These are phyloP conservation scores for Acanthurus lineatus DNA, from an alignment of 2,797 vertebrate species.

Conservation along the genomic window DNA sequence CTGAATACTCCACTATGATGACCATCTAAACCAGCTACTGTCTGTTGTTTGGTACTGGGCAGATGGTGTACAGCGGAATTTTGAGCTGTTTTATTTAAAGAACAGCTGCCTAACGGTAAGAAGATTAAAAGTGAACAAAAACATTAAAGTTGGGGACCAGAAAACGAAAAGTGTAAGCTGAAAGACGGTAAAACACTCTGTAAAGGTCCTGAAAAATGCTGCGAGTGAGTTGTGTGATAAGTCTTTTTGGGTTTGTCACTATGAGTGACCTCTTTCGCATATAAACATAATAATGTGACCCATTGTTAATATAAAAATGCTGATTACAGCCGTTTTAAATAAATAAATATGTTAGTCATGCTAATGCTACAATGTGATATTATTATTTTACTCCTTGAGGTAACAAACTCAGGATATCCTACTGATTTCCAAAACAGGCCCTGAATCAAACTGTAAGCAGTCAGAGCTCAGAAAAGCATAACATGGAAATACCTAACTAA, in stretches of 20 bases:
- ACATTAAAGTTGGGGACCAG: background rate
- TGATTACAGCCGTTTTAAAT: conserved; percentile 14
- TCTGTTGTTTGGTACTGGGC: background rate
- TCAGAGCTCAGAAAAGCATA: background rate
- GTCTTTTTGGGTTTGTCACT: background rate
- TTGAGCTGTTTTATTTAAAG: background rate
- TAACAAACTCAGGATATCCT: conserved; percentile 45
- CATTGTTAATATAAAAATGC: conserved; percentile 5
- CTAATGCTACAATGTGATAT: conserved; percentile 15
- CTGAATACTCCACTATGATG: background rate
- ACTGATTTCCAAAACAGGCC: conserved; percentile 29
- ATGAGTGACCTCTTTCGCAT: background rate
- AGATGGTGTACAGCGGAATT: background rate
- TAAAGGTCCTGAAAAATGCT: background rate
- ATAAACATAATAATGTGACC: background rate
- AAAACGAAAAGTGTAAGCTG: conserved; percentile 2
- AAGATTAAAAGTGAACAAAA: background rate
- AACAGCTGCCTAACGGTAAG: background rate
- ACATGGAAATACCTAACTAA: conserved; percentile 4
- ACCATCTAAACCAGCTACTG: background rate
- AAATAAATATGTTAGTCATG: conserved; percentile 24
- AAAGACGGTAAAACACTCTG: conserved; percentile 11
- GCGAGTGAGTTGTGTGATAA: background rate
- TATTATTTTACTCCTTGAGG: conserved; percentile 14
- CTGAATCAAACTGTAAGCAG: conserved; percentile 27